Evolutionary conservation across 2,888 invertebrate species (phyloP).

Genomic region (Acleris sparsana): DNA sequence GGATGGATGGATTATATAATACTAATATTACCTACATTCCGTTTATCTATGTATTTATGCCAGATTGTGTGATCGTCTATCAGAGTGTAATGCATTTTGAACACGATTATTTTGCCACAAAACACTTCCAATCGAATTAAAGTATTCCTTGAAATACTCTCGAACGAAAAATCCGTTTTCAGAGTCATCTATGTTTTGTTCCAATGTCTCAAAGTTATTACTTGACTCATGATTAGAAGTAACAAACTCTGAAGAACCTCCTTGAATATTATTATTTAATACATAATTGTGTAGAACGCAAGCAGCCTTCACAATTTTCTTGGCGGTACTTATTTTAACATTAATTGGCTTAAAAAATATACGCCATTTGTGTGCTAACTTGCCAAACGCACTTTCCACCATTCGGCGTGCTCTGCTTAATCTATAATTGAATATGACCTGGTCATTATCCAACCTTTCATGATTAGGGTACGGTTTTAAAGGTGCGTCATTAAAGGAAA

Average conservation of each 20-base stretch:
- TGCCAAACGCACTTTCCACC: conserved; percentile 32
- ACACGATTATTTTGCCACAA: conserved; percentile 33
- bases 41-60: conserved; percentile 3
- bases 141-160: conserved; percentile 34
- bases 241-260: conserved; percentile 5
- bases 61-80: conserved; percentile 19
- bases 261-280: conserved; percentile 16
- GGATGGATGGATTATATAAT: too few relatives aligned
- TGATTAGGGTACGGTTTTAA: conserved; percentile 34
- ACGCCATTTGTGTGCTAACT: conserved; percentile 21
- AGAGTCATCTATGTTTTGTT: conserved; percentile 25
- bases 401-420: conserved; percentile 32
- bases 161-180: conserved; percentile 23
- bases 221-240: conserved; percentile 26
- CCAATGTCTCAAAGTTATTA: conserved; percentile 23
- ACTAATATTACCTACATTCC: too few relatives aligned
- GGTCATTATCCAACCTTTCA: conserved; percentile 27
- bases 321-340: conserved; percentile 30
- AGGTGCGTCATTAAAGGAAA: conserved; percentile 26
- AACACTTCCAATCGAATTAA: conserved; percentile 34
- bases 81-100: conserved; percentile 5
- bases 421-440: conserved; percentile 31
- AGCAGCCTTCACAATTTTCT: conserved; percentile 34
- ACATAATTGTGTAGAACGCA: conserved; percentile 29
- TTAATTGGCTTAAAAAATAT: conserved; percentile 30